Conservation (phyloP, 2,888 invertebrate genomes). For the Macrosoma leucophasiata region DNA sequence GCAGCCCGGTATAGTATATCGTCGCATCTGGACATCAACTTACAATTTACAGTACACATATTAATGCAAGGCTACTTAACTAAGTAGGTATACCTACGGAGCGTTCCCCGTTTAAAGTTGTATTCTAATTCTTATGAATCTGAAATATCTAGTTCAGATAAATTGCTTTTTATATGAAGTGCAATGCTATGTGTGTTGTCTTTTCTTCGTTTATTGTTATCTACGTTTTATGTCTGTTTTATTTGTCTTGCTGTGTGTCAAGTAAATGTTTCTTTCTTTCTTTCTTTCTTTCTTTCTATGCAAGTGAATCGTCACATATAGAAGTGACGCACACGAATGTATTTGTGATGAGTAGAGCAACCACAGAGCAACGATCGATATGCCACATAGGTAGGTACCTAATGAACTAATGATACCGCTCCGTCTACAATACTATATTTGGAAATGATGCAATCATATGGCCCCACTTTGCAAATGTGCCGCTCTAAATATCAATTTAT, state of each 20-base stretch:
- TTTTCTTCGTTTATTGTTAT: too few species aligned
- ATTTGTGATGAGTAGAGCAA: too few species aligned
- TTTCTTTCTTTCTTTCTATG: slow-evolving; percentile 9
- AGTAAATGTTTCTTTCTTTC: too few species aligned
- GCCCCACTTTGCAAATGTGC: slow-evolving; percentile 26
- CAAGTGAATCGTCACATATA: not conserved
- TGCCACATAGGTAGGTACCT: slow-evolving; percentile 8
- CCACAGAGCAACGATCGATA: slow-evolving; percentile 6
- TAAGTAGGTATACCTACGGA: slow-evolving; percentile 2
- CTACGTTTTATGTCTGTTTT: too few species aligned
- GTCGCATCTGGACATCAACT: slow-evolving; percentile 1
- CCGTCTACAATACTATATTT: slow-evolving; percentile 36
- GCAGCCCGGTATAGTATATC: too few species aligned
- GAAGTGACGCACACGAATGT: slow-evolving; percentile 8
- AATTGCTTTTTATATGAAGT: not conserved
- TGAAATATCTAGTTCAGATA: slow-evolving; percentile 8
- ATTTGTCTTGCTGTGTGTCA: too few species aligned
- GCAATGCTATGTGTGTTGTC: not conserved
- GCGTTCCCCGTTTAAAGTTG: too few species aligned
- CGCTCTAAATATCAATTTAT: slow-evolving; percentile 36
- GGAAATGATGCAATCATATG: slow-evolving; percentile 46
- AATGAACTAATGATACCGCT: slow-evolving; percentile 9
- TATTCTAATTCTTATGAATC: too few species aligned
- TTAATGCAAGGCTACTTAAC: not conserved
- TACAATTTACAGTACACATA: slow-evolving; percentile 2